Base-by-base conservation (phyloP, 2,797 vertebrate species). In the Denticeps clupeoides region DNA sequence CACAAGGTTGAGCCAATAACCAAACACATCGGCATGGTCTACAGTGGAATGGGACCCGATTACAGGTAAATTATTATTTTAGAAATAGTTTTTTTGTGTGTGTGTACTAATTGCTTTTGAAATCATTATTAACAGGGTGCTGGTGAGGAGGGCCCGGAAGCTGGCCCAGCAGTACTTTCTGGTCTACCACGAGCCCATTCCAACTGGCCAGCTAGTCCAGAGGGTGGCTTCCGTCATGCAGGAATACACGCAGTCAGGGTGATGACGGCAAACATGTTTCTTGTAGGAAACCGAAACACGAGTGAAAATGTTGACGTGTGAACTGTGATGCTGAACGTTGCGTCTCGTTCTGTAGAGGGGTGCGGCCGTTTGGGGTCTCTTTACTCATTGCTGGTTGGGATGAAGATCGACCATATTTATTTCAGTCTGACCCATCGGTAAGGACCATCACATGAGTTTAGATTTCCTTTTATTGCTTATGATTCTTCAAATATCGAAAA, bases 1-100 rank as follows among this genome's bases (percentile, higher is more conserved):
- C 94, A 99, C 65, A 98, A 99, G 85, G 91, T 99, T 68, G 94
- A 98, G 65, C 87, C 91, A n/a, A 94, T 99, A 72, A 99, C 95
- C 57, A 98, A 97, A 72, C 93, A 99, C 49, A 98, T 97, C 72
- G 95, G 95, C 55, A 89, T 98, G 88, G 93, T 99, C 46, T 99
- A 99, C 67, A 99, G 94, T 4, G 95, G 95, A 53, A 99, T 99
- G 95, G 95, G 95, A 45, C 94, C 95, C 16, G 95, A 99, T 71
- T 98, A 98, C 85, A 96, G 94, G 94, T n/a, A n/a, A n/a, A n/a
- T n/a, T n/a, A n/a, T n/a, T n/a, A n/a, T 99, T n/a, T n/a, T n/a
- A n/a, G n/a, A n/a, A n/a, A n/a, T n/a, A n/a, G n/a, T n/a, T n/a
- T n/a, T n/a, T n/a, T n/a, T n/a, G n/a, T n/a, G n/a, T n/a, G n/a